Conservation (phyloP, 2,888 invertebrate species). For the Oxyscelio sp. region DNA sequence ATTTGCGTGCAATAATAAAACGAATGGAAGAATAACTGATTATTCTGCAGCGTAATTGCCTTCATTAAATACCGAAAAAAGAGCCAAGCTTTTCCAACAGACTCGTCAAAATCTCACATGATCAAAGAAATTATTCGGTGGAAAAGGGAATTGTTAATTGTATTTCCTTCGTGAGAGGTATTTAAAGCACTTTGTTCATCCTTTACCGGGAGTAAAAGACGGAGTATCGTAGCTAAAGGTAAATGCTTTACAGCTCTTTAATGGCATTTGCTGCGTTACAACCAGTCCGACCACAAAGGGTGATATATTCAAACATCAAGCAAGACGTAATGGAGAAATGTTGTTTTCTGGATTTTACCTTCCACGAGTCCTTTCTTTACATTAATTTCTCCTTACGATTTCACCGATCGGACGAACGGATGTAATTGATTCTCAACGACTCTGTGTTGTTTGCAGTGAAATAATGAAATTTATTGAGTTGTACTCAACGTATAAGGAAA, state of each 20-base stretch:
- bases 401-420: background rate
- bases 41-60: background rate
- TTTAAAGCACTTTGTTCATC: conserved; percentile 4
- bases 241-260: conserved; percentile 42
- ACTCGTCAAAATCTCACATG: background rate
- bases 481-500: background rate
- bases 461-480: background rate
- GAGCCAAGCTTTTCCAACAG: background rate
- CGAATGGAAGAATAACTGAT: background rate
- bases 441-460: background rate
- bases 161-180: background rate
- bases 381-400: conserved; percentile 36
- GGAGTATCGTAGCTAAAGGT: conserved; percentile 8
- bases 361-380: conserved; percentile 5
- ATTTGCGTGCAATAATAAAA: background rate
- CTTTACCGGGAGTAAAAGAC: background rate
- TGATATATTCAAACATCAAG: conserved; percentile 56
- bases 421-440: conserved; percentile 1
- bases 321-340: conserved; percentile 62
- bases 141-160: conserved; percentile 15
- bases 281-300: conserved; percentile 41
- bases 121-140: conserved; percentile 14
- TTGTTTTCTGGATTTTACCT: conserved; percentile 54
- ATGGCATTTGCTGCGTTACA: conserved; percentile 36
- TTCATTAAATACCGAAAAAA: background rate